These are phyloP conservation scores for Heterohyrax brucei DNA, from an alignment of 2,797 vertebrate species.

Conservation along the genomic window DNA sequence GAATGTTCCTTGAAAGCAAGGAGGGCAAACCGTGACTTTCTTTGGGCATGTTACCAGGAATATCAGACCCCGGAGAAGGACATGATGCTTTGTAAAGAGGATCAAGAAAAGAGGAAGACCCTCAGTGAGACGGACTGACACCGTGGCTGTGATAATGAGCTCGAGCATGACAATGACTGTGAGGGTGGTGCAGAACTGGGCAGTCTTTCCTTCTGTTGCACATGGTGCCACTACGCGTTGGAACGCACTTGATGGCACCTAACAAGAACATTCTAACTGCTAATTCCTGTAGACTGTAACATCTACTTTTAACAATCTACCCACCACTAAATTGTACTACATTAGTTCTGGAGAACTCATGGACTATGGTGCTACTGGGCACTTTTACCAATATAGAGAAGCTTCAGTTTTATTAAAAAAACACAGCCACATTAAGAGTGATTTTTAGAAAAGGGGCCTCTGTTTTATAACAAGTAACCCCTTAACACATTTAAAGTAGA, in stretches of 20 bases:
- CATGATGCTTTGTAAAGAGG: too few species aligned
- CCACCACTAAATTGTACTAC: conserved; percentile 7
- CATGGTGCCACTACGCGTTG: too few species aligned
- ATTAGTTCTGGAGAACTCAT: neutral
- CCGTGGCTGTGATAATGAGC: too few species aligned
- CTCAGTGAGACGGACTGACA: too few species aligned
- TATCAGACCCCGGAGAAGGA: too few species aligned
- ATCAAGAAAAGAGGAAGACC: too few species aligned
- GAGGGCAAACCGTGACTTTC: too few species aligned
- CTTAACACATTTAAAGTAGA: neutral
- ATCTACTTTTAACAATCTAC: neutral
- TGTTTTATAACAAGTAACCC: neutral
- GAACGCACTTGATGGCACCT: neutral
- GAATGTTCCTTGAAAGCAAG: too few species aligned
- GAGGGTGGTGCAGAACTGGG: too few species aligned
- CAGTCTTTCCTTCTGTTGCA: too few species aligned
- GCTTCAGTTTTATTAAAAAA: neutral
- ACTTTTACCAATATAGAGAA: conserved; percentile 28
- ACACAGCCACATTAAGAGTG: neutral
- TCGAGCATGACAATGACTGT: too few species aligned
- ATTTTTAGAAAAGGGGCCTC: conserved; percentile 27
- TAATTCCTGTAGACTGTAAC: conserved; percentile 20
- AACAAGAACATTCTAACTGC: neutral
- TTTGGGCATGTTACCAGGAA: too few species aligned
- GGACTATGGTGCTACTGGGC: neutral